A percentile compares a stretch with the other conserved stretches of the same genome.
Conservation (phyloP, 2,113 vertebrate species). For the Campylomormyrus tamandua region DNA sequence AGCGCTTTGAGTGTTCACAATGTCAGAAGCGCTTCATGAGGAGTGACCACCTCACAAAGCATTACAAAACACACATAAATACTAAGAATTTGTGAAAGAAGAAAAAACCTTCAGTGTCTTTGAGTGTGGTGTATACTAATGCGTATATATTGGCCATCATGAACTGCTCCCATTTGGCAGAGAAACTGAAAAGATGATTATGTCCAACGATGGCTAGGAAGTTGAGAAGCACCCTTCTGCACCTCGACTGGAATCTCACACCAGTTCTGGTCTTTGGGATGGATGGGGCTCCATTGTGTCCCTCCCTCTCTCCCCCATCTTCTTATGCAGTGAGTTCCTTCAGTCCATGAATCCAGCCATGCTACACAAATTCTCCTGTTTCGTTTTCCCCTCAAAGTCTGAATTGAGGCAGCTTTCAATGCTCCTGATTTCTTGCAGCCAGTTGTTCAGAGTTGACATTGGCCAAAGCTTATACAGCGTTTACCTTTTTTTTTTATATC, state of each 20-base stretch:
- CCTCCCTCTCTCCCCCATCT: not conserved
- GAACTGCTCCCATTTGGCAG: slow-evolving; percentile 20
- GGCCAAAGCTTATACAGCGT: slow-evolving; percentile 6
- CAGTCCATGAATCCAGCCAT: not conserved
- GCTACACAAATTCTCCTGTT: not conserved
- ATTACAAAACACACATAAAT: slow-evolving; percentile 97
- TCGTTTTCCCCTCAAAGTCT: not conserved
- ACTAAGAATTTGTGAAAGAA: slow-evolving; percentile 87
- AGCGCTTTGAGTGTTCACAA: slow-evolving; percentile 89
- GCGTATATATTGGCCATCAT: slow-evolving; percentile 16
- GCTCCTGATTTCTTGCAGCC: not conserved
- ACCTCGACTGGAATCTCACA: not conserved
- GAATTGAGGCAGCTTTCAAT: slow-evolving; percentile 7
- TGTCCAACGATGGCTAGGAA: not conserved
- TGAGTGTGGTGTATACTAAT: slow-evolving; percentile 8
- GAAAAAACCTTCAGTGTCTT: not conserved
- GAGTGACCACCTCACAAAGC: slow-evolving; percentile 97
- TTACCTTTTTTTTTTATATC: not conserved
- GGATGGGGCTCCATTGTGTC: not conserved
- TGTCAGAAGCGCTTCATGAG: slow-evolving; percentile 99
- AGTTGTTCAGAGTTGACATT: not conserved
- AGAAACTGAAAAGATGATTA: slow-evolving; percentile 7
- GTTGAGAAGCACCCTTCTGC: not conserved
- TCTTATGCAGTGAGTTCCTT: not conserved
- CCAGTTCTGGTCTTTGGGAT: not conserved